Evolutionary conservation across 1,140 invertebrate species (phyloP).

Genomic region (Heliconius eleuchia): DNA sequence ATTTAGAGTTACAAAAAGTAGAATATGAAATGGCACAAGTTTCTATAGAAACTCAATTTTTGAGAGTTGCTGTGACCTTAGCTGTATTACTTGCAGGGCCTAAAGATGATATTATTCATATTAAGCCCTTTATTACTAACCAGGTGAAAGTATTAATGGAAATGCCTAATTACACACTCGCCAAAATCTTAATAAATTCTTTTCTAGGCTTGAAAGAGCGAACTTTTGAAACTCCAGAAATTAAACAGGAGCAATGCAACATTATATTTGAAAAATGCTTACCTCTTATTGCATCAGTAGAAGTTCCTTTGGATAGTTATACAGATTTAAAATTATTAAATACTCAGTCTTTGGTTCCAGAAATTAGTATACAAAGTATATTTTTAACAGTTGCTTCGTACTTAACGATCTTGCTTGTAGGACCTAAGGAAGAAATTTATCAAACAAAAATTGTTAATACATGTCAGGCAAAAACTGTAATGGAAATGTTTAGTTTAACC

Average conservation of each 20-base stretch:
- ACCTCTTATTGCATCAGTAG: neutral
- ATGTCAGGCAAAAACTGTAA: neutral
- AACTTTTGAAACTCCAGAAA: neutral
- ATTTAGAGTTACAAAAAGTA: slow-evolving; percentile 10
- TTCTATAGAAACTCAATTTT: slow-evolving; percentile 8
- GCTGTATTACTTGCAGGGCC: slow-evolving; percentile 12
- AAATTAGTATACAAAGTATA: too few relatives aligned
- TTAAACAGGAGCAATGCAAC: neutral
- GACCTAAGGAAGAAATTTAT: neutral
- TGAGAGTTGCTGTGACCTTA: neutral
- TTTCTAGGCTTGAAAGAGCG: neutral
- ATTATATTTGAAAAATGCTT: neutral
- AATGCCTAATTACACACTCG: neutral
- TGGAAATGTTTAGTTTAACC: neutral
- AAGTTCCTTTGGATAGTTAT: neutral
- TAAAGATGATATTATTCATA: slow-evolving; percentile 6
- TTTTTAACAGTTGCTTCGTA: too few relatives aligned
- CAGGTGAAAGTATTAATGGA: neutral
- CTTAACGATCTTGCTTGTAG: too few relatives aligned
- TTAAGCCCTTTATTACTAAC: neutral
- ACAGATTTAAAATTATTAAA: neutral
- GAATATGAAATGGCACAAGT: neutral
- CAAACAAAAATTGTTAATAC: neutral
- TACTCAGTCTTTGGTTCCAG: too few relatives aligned
- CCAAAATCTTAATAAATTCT: neutral